phyloP scores from a whole-genome alignment of 2,113 vertebrate species.

The Martes martes region DNA sequence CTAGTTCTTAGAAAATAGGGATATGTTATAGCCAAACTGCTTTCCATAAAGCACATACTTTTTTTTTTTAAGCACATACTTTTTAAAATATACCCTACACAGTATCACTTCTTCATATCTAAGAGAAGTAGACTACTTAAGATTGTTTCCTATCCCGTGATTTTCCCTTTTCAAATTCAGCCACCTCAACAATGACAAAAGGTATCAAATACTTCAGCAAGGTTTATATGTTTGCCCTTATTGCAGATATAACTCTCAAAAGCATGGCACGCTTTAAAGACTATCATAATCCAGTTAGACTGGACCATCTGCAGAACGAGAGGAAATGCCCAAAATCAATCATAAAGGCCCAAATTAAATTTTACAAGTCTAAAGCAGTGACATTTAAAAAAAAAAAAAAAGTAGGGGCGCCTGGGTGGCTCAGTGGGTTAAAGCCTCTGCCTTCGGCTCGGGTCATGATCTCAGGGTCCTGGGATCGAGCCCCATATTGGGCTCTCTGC shows the following conservation, averaged over 20 bases:
- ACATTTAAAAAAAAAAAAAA: background rate
- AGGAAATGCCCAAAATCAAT: background rate
- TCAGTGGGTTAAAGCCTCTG: too few relatives aligned
- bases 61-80: background rate
- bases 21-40: conserved; percentile 7
- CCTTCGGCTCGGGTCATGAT: too few relatives aligned
- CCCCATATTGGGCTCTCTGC: too few relatives aligned
- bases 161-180: conserved; percentile 32
- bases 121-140: background rate
- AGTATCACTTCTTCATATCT: background rate
- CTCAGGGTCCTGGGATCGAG: too few relatives aligned
- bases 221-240: background rate
- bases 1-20: conserved; percentile 16
- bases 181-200: conserved; percentile 24
- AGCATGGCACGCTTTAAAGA: background rate
- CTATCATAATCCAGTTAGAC: background rate
- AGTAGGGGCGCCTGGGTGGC: too few relatives aligned
- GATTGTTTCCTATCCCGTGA: background rate
- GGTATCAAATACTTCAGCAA: background rate
- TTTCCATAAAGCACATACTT: background rate
- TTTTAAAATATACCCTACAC: background rate
- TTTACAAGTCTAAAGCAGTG: background rate
- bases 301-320: background rate
- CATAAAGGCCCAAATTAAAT: conserved; percentile 21
- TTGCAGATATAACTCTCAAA: background rate